A percentile compares a stretch with the other conserved stretches of the same genome.
phyloP scores from a whole-genome alignment of 1,140 invertebrate genomes.

The Brachionus rubens region DNA sequence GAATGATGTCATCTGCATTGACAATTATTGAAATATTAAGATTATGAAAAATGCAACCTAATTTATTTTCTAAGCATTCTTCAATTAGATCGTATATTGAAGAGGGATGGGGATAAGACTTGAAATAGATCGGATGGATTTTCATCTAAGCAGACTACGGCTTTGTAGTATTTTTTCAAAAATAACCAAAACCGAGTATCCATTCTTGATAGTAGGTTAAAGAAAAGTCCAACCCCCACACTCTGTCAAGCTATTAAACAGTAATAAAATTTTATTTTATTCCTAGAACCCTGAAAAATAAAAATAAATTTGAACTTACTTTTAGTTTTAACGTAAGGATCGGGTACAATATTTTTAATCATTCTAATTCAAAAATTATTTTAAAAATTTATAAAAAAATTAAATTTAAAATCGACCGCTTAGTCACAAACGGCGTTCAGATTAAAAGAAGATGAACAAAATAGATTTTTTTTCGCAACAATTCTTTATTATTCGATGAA shows the following conservation, averaged over 20 bases:
- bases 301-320: neutral
- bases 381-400: neutral
- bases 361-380: neutral
- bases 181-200: neutral
- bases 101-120: neutral
- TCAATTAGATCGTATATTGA: neutral
- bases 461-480: no score
- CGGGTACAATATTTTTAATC: constrained; percentile 14
- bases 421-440: neutral
- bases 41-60: no score
- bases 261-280: no score
- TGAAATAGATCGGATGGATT: neutral
- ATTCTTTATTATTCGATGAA: neutral
- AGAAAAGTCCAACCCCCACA: neutral
- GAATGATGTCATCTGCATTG: no score
- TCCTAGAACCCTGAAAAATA: no score
- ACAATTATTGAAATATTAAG: no score
- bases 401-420: neutral
- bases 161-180: constrained; percentile 1
- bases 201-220: neutral
- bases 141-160: neutral
- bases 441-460: no score
- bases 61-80: constrained; percentile 16
- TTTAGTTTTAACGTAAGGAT: neutral
- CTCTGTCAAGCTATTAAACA: no score